Percentiles rank a stretch among this genome's conserved stretches.
Conservation (phyloP, 2,888 invertebrate genomes). For the Nephrotoma flavescens region DNA sequence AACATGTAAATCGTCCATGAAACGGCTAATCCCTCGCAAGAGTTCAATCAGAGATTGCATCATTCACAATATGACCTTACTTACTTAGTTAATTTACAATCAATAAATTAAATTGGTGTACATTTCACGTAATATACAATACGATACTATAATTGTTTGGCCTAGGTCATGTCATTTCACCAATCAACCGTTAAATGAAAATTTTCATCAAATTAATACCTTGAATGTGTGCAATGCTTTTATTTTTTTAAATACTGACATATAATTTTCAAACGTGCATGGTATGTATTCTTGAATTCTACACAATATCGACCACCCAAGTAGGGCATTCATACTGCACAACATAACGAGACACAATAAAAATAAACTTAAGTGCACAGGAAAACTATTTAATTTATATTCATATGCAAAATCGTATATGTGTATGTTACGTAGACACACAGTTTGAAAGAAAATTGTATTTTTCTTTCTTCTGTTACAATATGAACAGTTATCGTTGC, state of each 20-base stretch:
- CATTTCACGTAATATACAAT: neutral
- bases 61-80: neutral
- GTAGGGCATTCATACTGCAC: neutral
- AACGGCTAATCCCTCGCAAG: no score
- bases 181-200: neutral
- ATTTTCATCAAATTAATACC: neutral
- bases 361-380: neutral
- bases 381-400: conserved; percentile 1
- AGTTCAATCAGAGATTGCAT: no score
- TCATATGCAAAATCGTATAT: neutral
- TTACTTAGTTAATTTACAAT: neutral
- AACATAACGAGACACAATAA: neutral
- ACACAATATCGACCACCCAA: neutral
- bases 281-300: neutral
- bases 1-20: no score
- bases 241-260: neutral
- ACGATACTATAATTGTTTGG: neutral
- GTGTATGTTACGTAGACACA: neutral
- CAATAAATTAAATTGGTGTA: neutral
- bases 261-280: neutral
- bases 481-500: conserved; percentile 18
- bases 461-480: neutral
- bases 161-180: neutral
- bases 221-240: neutral
- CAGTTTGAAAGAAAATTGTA: neutral